phyloP scores from a whole-genome alignment of 2,113 vertebrate species.

The Nothobranchius kuhntae region DNA sequence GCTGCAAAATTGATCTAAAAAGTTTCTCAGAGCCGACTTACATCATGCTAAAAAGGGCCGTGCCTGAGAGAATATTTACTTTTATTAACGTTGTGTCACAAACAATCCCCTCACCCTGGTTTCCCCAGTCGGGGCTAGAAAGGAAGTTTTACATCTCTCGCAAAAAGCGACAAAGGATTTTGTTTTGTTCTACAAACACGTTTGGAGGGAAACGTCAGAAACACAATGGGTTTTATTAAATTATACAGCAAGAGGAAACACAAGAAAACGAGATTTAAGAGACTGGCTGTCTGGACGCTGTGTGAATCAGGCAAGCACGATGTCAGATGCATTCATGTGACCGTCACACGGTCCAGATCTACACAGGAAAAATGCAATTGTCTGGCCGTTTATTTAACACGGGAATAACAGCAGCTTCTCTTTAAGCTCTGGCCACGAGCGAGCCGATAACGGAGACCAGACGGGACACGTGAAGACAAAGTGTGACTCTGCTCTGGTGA shows the following conservation, averaged over 20 bases:
- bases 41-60: slow-evolving; percentile 76
- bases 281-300: neutral
- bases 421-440: neutral
- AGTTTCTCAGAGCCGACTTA: slow-evolving; percentile 82
- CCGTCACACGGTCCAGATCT: slow-evolving; percentile 17
- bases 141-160: slow-evolving; percentile 33
- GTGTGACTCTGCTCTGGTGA: slow-evolving; percentile 22
- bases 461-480: slow-evolving; percentile 20
- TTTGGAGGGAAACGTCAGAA: slow-evolving; percentile 39
- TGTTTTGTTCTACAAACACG: slow-evolving; percentile 23
- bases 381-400: neutral
- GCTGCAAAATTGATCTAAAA: slow-evolving; percentile 83
- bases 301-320: slow-evolving; percentile 12
- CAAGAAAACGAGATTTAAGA: slow-evolving; percentile 17
- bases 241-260: slow-evolving; percentile 11
- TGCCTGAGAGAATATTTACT: slow-evolving; percentile 77
- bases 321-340: slow-evolving; percentile 16
- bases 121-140: slow-evolving; percentile 36
- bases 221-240: slow-evolving; percentile 4
- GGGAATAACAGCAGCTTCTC: neutral
- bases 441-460: slow-evolving; percentile 2
- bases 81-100: slow-evolving; percentile 75
- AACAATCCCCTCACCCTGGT: slow-evolving; percentile 56
- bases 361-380: neutral
- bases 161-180: slow-evolving; percentile 28